Evolutionary conservation across 2,797 vertebrate species (phyloP).

Genomic region (Coregonus ussuriensis): DNA sequence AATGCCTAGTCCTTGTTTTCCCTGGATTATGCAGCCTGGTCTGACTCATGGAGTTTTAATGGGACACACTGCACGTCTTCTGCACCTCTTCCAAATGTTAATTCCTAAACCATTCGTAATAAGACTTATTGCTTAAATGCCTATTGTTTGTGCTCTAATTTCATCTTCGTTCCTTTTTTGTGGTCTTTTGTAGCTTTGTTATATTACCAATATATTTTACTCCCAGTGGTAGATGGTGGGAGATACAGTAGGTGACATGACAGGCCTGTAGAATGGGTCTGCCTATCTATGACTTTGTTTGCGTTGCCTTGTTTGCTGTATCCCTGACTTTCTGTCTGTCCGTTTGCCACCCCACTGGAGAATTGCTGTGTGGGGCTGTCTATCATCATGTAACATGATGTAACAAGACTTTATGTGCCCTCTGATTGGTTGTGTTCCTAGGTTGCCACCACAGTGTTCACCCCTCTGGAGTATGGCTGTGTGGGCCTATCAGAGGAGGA

Average conservation of each 20-base stretch:
- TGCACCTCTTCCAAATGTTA: conserved; percentile 8
- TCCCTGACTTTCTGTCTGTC: background rate
- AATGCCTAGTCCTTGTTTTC: background rate
- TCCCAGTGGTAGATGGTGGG: background rate
- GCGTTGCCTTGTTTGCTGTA: background rate
- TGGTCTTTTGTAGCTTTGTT: conserved; percentile 6
- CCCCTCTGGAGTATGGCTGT: conserved; percentile 91
- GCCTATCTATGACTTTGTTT: background rate
- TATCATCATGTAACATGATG: background rate
- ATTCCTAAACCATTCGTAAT: background rate
- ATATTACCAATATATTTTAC: background rate
- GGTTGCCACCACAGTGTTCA: conserved; percentile 92
- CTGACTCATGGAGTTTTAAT: conserved; percentile 25
- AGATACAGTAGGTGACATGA: background rate
- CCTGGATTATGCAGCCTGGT: background rate
- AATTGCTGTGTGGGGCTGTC: background rate
- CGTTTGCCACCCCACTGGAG: no score
- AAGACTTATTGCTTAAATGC: conserved; percentile 10
- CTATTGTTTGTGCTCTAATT: conserved; percentile 27
- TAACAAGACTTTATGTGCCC: background rate
- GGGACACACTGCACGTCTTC: conserved; percentile 20
- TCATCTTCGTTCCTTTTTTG: conserved; percentile 7
- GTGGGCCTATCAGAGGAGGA: conserved; percentile 93
- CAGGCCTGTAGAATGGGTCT: background rate
- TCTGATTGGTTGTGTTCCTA: background rate